A percentile compares a stretch with the other conserved stretches of the same genome.
Conservation (phyloP, 92 coral and sea anemone genomes). For the Pocillopora meandrina region DNA sequence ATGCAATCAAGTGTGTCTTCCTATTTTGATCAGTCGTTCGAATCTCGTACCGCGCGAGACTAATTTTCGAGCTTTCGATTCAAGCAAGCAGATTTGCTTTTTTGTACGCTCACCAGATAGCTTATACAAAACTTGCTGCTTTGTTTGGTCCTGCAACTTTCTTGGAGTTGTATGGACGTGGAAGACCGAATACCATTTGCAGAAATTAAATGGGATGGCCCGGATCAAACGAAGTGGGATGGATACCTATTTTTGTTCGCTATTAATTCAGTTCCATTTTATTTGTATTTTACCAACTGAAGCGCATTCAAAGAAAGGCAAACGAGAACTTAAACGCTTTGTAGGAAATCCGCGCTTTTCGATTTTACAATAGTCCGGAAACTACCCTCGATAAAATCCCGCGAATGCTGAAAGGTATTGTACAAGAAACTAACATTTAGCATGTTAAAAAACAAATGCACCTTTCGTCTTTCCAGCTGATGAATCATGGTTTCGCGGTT, state of each 20-base stretch:
- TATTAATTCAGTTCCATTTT: conserved; percentile 41
- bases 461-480: conserved; percentile 19
- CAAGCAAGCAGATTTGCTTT: conserved; percentile 25
- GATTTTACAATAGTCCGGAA: conserved; percentile 2
- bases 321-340: conserved; percentile 41
- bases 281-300: conserved; percentile 47
- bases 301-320: conserved; percentile 33
- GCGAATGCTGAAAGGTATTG: background rate
- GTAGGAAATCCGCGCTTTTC: conserved; percentile 4
- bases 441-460: conserved; percentile 10
- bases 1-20: conserved; percentile 2
- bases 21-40: conserved; percentile 26
- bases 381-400: conserved; percentile 3
- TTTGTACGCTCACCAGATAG: conserved; percentile 2
- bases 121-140: background rate
- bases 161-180: conserved; percentile 8
- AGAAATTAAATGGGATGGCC: conserved; percentile 42
- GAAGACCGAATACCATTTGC: conserved; percentile 22
- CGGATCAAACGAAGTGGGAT: conserved; percentile 31
- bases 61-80: conserved; percentile 24
- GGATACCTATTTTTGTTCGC: conserved; percentile 37
- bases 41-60: conserved; percentile 13
- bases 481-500: conserved; percentile 23
- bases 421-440: conserved; percentile 10
- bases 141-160: conserved; percentile 24